These are phyloP conservation scores for Amphibalanus amphitrite DNA, from an alignment of 1,140 invertebrate species.

Conservation along the genomic window DNA sequence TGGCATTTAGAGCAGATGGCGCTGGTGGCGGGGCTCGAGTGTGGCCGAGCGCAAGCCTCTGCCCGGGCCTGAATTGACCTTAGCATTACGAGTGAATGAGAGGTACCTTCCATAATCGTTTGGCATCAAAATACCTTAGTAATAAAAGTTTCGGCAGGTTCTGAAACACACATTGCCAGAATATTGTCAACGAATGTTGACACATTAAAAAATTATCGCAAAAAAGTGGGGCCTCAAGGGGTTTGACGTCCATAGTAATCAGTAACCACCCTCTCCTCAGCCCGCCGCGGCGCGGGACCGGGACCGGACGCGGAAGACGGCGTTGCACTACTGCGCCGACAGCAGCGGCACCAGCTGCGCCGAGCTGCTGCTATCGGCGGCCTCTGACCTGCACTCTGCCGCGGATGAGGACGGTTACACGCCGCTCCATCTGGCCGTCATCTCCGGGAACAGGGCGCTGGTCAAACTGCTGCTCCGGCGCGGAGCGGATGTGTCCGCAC, in stretches of 20 bases:
- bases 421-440: constrained; percentile 77
- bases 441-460: constrained; percentile 59
- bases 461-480: constrained; percentile 60
- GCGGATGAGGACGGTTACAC: constrained; percentile 86
- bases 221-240: too few relatives aligned
- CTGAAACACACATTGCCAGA: too few relatives aligned
- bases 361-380: constrained; percentile 34
- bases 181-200: too few relatives aligned
- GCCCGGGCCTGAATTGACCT: too few relatives aligned
- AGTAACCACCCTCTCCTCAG: constrained; percentile 31
- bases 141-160: too few relatives aligned
- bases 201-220: too few relatives aligned
- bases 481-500: constrained; percentile 66
- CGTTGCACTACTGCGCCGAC: constrained; percentile 76
- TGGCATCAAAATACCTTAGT: too few relatives aligned
- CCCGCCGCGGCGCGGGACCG: constrained; percentile 36
- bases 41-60: too few relatives aligned
- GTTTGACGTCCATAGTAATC: constrained; percentile 6
- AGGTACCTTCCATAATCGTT: too few relatives aligned
- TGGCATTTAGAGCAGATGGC: too few relatives aligned
- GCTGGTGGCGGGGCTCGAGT: too few relatives aligned
- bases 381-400: constrained; percentile 56
- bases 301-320: constrained; percentile 66
- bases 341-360: constrained; percentile 37
- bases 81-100: too few relatives aligned